Conservation (phyloP, 1,140 invertebrate genomes). For the Aphelinus certus region DNA sequence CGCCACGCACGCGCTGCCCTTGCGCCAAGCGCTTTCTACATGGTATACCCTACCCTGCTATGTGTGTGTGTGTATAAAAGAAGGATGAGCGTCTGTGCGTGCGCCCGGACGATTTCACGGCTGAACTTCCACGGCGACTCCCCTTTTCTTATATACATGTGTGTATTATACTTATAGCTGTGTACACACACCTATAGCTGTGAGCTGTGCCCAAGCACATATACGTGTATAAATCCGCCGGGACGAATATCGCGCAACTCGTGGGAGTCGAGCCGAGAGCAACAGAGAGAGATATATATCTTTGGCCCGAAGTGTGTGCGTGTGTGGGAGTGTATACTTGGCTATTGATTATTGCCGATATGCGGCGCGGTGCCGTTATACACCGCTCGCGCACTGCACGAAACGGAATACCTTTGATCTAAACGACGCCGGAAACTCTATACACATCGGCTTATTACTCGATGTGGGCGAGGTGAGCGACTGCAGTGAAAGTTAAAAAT, state of each 20-base stretch:
- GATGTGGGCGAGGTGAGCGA: too few relatives aligned
- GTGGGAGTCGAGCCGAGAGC: background rate
- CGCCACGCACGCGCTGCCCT: constrained; percentile 14
- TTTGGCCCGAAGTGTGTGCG: background rate
- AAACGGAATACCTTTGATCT: constrained; percentile 29
- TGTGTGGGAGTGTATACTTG: too few relatives aligned
- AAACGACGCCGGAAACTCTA: background rate
- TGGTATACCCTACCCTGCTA: background rate
- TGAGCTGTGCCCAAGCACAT: background rate
- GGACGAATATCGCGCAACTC: background rate
- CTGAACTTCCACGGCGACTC: background rate
- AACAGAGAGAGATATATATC: background rate
- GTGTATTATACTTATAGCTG: too few relatives aligned
- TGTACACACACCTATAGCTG: background rate
- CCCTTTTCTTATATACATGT: background rate
- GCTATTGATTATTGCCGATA: constrained; percentile 26
- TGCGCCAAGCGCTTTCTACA: constrained; percentile 1
- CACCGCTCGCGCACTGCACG: background rate
- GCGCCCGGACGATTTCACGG: constrained; percentile 1
- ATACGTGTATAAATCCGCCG: background rate
- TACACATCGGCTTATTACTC: background rate
- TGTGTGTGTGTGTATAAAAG: background rate
- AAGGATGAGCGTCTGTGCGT: background rate
- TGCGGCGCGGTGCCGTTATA: constrained; percentile 6
- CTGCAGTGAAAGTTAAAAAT: too few relatives aligned